phyloP scores from a whole-genome alignment of 2,888 invertebrate genomes.

The Drosophila mimetica region DNA sequence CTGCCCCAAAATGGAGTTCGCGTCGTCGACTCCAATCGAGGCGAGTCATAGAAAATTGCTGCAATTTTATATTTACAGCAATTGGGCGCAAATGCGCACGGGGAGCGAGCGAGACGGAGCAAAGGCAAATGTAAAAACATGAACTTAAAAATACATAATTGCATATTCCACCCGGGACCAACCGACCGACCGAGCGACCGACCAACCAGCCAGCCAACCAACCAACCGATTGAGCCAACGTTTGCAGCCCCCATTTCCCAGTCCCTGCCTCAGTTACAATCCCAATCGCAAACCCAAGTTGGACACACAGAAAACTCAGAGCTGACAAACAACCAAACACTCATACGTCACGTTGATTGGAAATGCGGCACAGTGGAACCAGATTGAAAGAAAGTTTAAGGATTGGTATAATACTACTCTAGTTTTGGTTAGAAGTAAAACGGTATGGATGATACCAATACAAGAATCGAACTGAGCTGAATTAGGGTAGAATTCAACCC shows the following conservation, averaged over 20 bases:
- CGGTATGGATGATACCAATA: no score
- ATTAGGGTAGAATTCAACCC: no score
- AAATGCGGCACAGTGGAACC: constrained; percentile 56
- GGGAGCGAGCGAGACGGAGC: constrained; percentile 27
- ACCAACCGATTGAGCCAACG: constrained; percentile 29
- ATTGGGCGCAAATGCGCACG: constrained; percentile 73
- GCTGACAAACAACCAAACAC: constrained; percentile 74
- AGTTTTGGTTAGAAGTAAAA: no score
- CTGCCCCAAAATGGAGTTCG: constrained; percentile 40
- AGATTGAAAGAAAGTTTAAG: neutral
- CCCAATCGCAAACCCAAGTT: constrained; percentile 46
- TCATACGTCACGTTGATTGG: constrained; percentile 74
- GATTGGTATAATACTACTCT: no score
- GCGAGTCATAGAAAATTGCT: constrained; percentile 79
- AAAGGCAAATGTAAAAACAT: constrained; percentile 73
- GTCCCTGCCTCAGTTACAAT: constrained; percentile 10
- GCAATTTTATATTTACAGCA: constrained; percentile 81
- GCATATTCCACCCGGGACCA: constrained; percentile 69
- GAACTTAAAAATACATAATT: constrained; percentile 81
- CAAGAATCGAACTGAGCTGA: no score
- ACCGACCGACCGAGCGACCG: constrained; percentile 20
- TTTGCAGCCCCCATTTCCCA: constrained; percentile 29
- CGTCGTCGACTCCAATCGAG: constrained; percentile 74
- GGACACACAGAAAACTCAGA: constrained; percentile 53
- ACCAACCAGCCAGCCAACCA: constrained; percentile 18